phyloP scores from a whole-genome alignment of 2,888 invertebrate genomes.

The Thyatira batis region DNA sequence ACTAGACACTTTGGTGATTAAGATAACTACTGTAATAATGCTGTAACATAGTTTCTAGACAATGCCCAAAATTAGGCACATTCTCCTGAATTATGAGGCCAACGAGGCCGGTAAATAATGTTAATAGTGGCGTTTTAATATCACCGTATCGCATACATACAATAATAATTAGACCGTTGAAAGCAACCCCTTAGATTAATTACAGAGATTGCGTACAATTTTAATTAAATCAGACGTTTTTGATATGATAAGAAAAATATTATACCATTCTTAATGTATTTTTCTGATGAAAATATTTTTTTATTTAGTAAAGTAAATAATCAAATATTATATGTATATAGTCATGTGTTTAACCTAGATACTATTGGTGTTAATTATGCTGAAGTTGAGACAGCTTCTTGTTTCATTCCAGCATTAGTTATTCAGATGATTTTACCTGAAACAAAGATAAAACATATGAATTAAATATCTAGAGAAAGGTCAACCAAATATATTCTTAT shows the following conservation, averaged over 20 bases:
- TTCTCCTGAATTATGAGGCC: constrained; percentile 8
- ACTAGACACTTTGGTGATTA: too few relatives aligned
- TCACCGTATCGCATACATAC: constrained; percentile 19
- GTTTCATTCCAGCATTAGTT: not conserved
- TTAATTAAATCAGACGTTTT: constrained; percentile 2
- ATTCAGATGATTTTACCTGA: not conserved
- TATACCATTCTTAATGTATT: not conserved
- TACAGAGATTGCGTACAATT: not conserved
- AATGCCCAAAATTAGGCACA: not conserved
- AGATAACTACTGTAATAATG: not conserved
- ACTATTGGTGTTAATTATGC: not conserved
- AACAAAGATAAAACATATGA: not conserved
- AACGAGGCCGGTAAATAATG: constrained; percentile 34
- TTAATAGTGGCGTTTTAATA: constrained; percentile 29
- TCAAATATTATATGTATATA: too few relatives aligned
- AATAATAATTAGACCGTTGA: constrained; percentile 18
- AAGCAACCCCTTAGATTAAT: constrained; percentile 6
- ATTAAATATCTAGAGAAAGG: too few relatives aligned
- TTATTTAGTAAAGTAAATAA: too few relatives aligned
- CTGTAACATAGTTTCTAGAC: not conserved
- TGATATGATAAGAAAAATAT: not conserved
- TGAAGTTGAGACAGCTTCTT: not conserved
- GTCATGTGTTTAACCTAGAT: too few relatives aligned
- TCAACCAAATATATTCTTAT: too few relatives aligned
- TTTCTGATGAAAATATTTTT: too few relatives aligned